Percentiles rank a stretch among this genome's conserved stretches.
Conservation (phyloP, 2,113 vertebrate species). For the Ammodytes marinus region DNA sequence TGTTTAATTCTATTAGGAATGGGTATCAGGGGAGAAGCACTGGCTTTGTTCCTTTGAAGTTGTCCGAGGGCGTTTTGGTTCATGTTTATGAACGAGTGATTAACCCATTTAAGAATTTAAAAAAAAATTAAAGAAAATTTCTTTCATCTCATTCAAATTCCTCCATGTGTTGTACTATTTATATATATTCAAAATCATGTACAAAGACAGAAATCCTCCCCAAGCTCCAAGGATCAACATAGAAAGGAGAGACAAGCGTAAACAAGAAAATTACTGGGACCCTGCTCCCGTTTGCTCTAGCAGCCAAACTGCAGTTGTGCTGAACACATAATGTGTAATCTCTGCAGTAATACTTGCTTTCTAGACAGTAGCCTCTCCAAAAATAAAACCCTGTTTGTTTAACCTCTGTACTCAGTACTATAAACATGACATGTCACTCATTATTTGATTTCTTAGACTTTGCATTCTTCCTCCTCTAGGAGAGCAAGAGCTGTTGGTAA, state of each 20-base stretch:
- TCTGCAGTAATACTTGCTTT: not conserved
- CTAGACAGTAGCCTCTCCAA: slow-evolving; percentile 8
- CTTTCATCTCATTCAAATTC: slow-evolving; percentile 9
- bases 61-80: slow-evolving; percentile 31
- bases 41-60: slow-evolving; percentile 53
- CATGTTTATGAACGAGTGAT: slow-evolving; percentile 44
- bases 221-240: slow-evolving; percentile 3
- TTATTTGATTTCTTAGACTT: slow-evolving; percentile 43
- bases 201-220: slow-evolving; percentile 15
- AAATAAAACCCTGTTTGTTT: slow-evolving; percentile 46
- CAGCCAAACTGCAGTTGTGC: slow-evolving; percentile 34
- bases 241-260: slow-evolving; percentile 4
- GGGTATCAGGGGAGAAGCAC: slow-evolving; percentile 40
- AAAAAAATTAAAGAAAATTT: slow-evolving; percentile 6
- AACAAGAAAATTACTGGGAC: slow-evolving; percentile 35
- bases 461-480: slow-evolving; percentile 36
- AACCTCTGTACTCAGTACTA: slow-evolving; percentile 49
- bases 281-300: slow-evolving; percentile 9
- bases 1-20: slow-evolving; percentile 55
- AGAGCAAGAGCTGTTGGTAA: slow-evolving; percentile 58
- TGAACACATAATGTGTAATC: slow-evolving; percentile 10
- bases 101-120: slow-evolving; percentile 42
- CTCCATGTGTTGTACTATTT: slow-evolving; percentile 1
- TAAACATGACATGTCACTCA: slow-evolving; percentile 41
- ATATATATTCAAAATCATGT: slow-evolving; percentile 17